phyloP scores from a whole-genome alignment of 2,888 invertebrate species.

The Cylindroiulus punctatus region DNA sequence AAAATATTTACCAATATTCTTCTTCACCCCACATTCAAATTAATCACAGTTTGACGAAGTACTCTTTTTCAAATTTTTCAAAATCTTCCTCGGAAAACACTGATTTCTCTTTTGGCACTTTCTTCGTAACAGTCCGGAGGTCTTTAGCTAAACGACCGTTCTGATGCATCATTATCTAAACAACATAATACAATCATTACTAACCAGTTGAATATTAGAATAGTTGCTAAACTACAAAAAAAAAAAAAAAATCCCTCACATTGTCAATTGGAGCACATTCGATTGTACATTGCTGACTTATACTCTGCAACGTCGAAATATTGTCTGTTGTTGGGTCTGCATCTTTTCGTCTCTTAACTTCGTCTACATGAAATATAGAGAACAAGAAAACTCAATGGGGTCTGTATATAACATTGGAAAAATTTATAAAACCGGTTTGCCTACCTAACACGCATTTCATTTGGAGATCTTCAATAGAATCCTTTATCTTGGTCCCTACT shows the following conservation, averaged over 20 bases:
- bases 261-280: constrained; percentile 36
- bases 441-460: constrained; percentile 52
- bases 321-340: constrained; percentile 35
- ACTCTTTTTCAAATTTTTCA: constrained; percentile 74
- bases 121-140: constrained; percentile 22
- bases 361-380: constrained; percentile 15
- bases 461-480: constrained; percentile 47
- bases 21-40: not conserved
- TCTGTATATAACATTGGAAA: not conserved
- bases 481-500: not conserved
- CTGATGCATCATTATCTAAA: constrained; percentile 57
- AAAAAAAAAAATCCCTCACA: not conserved
- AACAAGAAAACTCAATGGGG: not conserved
- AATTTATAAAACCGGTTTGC: not conserved
- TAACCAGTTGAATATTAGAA: not conserved
- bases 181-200: not conserved
- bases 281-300: not conserved
- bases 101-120: constrained; percentile 65
- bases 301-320: not conserved
- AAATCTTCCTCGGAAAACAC: constrained; percentile 79
- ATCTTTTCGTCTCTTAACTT: constrained; percentile 48
- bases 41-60: constrained; percentile 66
- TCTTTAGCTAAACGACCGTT: constrained; percentile 60
- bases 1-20: not conserved
- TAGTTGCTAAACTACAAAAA: not conserved